Evolutionary conservation across 2,113 vertebrate genomes (phyloP).

Genomic region (Panthera tigris): DNA sequence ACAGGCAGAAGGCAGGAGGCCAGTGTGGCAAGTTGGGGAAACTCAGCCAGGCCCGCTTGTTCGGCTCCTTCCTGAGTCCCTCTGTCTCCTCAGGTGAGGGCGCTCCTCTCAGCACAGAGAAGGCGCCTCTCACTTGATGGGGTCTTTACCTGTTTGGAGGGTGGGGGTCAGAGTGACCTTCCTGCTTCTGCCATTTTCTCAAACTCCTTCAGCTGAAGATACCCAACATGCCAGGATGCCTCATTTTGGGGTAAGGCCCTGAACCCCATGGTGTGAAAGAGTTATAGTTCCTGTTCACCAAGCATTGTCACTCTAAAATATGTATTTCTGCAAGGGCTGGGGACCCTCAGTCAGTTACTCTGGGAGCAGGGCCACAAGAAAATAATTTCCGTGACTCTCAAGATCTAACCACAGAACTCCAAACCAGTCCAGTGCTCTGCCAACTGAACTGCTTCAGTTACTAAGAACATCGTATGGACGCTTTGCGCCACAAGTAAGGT

Average conservation of each 20-base stretch:
- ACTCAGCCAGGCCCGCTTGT: neutral
- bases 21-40: neutral
- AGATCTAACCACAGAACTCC: neutral
- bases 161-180: neutral
- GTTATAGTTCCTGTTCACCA: neutral
- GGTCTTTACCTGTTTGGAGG: neutral
- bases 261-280: neutral
- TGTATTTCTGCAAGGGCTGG: neutral
- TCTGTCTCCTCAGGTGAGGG: neutral
- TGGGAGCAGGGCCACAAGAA: too few relatives aligned
- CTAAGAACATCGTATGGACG: neutral
- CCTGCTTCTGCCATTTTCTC: neutral
- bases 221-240: neutral
- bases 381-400: neutral
- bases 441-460: neutral
- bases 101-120: too few relatives aligned
- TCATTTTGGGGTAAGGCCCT: neutral
- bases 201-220: neutral
- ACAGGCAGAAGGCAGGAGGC: neutral
- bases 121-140: neutral
- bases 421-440: neutral
- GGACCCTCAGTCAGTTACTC: neutral
- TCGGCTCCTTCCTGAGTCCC: neutral
- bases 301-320: too few relatives aligned
- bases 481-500: neutral